phyloP scores from a whole-genome alignment of 2,888 invertebrate genomes.

The Argyresthia goedartella region DNA sequence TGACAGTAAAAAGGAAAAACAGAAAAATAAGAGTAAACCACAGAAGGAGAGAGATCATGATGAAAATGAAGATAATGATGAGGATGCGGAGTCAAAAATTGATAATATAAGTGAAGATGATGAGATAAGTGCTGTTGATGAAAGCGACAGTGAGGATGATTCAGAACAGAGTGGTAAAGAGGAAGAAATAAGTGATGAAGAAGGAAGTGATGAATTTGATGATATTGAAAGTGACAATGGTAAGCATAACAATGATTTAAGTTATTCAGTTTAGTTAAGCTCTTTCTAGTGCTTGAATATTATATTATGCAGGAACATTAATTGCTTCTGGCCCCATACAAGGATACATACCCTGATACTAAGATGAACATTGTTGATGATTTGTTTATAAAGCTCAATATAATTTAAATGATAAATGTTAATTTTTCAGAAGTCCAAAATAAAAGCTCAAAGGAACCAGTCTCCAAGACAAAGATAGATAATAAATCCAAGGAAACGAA shows the following conservation, averaged over 20 bases:
- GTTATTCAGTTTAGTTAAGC: background rate
- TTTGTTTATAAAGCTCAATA: background rate
- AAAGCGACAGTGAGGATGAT: constrained; percentile 17
- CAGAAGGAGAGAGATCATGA: constrained; percentile 7
- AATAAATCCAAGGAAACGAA: background rate
- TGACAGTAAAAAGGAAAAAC: constrained; percentile 22
- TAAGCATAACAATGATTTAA: constrained; percentile 24
- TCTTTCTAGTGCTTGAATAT: no score
- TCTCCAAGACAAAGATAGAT: background rate
- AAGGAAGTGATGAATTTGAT: constrained; percentile 8
- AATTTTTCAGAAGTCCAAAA: background rate
- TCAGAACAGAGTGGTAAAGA: constrained; percentile 8
- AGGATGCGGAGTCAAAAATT: constrained; percentile 11
- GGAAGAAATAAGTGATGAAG: constrained; percentile 10
- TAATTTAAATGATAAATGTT: background rate
- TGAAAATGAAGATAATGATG: background rate
- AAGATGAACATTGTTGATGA: no score
- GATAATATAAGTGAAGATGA: constrained; percentile 10
- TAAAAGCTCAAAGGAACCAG: background rate
- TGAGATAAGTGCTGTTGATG: constrained; percentile 14
- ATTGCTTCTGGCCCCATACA: no score
- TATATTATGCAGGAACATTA: no score
- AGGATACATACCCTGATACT: no score
- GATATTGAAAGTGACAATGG: constrained; percentile 19
- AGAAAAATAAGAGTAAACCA: constrained; percentile 15